phyloP scores from a whole-genome alignment of 2,113 vertebrate species.

The Ramphastos sulfuratus region DNA sequence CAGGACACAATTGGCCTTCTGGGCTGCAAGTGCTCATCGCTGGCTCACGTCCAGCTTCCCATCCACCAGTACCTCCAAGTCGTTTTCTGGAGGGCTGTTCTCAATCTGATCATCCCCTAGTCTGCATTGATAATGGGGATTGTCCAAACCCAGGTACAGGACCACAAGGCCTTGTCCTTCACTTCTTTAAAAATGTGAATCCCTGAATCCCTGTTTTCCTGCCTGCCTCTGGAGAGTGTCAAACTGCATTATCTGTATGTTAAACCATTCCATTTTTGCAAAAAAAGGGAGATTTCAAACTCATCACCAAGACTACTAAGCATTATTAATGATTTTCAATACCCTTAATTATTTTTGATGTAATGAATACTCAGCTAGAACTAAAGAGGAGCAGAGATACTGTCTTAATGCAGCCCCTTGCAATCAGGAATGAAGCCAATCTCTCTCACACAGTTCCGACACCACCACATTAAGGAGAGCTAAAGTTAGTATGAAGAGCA shows the following conservation, averaged over 20 bases:
- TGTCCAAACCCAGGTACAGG: too few relatives aligned
- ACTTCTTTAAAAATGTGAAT: background rate
- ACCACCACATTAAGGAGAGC: slow-evolving; percentile 12
- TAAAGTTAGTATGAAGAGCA: slow-evolving; percentile 56
- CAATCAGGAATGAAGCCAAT: background rate
- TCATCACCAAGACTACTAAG: background rate
- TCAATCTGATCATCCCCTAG: too few relatives aligned
- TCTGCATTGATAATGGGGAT: too few relatives aligned
- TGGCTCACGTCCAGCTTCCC: too few relatives aligned
- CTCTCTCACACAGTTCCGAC: background rate
- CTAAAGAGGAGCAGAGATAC: background rate
- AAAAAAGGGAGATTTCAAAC: background rate
- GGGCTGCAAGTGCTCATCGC: too few relatives aligned
- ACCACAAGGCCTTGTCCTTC: too few relatives aligned
- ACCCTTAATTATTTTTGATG: background rate
- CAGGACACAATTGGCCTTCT: too few relatives aligned
- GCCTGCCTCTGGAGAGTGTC: background rate
- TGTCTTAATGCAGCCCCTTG: background rate
- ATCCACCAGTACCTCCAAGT: too few relatives aligned
- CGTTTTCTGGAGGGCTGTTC: too few relatives aligned
- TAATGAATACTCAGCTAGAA: background rate
- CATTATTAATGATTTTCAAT: background rate
- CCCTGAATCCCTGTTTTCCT: background rate
- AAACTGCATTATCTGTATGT: background rate
- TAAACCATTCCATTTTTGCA: background rate